Evolutionary conservation across 1,140 invertebrate genomes (phyloP).

Genomic region (Chionoecetes opilio): DNA sequence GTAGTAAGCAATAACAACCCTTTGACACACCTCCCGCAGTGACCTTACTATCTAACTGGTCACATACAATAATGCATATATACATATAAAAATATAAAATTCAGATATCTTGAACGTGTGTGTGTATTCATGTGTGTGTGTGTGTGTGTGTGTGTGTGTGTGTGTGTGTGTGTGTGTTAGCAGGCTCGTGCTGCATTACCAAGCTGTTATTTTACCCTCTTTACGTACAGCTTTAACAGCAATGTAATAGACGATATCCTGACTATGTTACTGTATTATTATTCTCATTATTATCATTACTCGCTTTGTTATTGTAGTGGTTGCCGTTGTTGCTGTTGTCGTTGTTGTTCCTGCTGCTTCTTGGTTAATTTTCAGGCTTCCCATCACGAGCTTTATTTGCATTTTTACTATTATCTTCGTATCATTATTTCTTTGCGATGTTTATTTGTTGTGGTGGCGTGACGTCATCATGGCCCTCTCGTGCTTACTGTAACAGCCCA

Average conservation of each 20-base stretch:
- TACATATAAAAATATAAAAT: too few species aligned
- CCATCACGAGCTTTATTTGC: too few species aligned
- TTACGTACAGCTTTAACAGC: background rate
- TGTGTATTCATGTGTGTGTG: background rate
- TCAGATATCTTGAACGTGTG: background rate
- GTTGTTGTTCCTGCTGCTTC: too few species aligned
- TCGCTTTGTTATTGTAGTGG: too few species aligned
- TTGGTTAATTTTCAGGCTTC: too few species aligned
- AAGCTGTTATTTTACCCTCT: slow-evolving; percentile 3
- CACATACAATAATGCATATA: background rate
- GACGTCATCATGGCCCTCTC: background rate
- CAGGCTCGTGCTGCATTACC: background rate
- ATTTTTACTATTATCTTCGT: background rate
- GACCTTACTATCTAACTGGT: background rate
- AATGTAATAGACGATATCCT: background rate
- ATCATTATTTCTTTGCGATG: background rate
- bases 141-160: slow-evolving; percentile 27
- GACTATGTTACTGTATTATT: background rate
- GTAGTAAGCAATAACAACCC: slow-evolving; percentile 9
- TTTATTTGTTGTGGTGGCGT: background rate
- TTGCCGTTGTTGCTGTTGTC: too few species aligned
- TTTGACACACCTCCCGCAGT: background rate
- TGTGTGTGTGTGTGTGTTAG: slow-evolving; percentile 4
- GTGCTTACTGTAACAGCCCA: background rate
- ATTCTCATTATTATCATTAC: background rate